Evolutionary conservation across 2,113 vertebrate genomes (phyloP), one percentile per base, ranked within the genome.

Genomic region (Pyxicephalus adspersus): DNA sequence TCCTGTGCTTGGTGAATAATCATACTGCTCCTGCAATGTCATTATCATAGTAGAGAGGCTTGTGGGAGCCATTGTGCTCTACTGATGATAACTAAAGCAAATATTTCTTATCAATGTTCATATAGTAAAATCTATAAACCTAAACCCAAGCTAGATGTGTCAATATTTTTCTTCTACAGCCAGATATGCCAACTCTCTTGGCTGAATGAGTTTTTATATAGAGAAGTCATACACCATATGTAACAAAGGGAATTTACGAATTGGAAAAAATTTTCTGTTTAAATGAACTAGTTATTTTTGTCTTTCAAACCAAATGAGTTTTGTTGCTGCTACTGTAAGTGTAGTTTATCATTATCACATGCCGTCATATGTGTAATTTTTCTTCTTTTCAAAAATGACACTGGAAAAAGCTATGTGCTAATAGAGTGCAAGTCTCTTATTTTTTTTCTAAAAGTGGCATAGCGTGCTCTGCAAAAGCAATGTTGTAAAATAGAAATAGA

Each of bases 331-430:
- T 63, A 16, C 2, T 63, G 25, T 26, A 63, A 26, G 60, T 63
- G 23, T 25, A 31, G 8, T 17, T 64, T 64, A 31, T 64, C 63
- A 60, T 60, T 60, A 23, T 60, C 57, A 6, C 22, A 71, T 71
- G 16, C 50, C 22, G 4, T 74, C 55, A 60, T 38, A 34, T 22
- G 26, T 76, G n/a, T 63, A 60, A 63, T 29, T 25, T 76, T 76
- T 75, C 38, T 45, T 54, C 18, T 28, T 54, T 19, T 20, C 50
- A 23, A 25, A 63, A 63, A 45, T 76, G 34, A n/a, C 60, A n/a
- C 50, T 63, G 57, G 51, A 26, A n/a, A 58, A 45, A 63, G 58
- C 22, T 50, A 45, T 45, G 57, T 76, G 57, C 25, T 64, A 64
- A 73, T 73, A 60, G 13, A 60, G 57, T 60, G 54, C 54, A 20